Conservation (phyloP, 2,888 invertebrate species). For the Tubulanus polymorphus region DNA sequence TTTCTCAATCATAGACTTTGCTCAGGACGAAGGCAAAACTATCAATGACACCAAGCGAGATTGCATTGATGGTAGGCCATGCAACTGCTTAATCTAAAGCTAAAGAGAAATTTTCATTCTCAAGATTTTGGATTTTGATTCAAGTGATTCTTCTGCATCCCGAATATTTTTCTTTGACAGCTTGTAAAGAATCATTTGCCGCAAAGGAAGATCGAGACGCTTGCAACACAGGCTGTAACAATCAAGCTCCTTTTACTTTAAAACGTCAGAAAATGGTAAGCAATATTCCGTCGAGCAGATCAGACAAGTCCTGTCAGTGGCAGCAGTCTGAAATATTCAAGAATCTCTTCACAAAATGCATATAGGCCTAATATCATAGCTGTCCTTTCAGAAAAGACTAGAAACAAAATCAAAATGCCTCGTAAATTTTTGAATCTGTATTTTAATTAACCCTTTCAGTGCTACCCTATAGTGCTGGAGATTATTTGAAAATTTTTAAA, state of each 20-base stretch:
- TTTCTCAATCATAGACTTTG: conserved; percentile 41
- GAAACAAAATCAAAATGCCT: too few species aligned
- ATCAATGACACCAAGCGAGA: conserved; percentile 34
- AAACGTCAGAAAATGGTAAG: conserved; percentile 24
- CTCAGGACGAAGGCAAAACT: conserved; percentile 28
- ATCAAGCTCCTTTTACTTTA: conserved; percentile 32
- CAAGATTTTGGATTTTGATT: not conserved
- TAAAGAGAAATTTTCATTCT: not conserved
- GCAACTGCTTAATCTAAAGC: not conserved
- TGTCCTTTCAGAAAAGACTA: too few species aligned
- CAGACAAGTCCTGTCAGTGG: too few species aligned
- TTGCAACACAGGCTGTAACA: conserved; percentile 38
- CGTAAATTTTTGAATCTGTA: too few species aligned
- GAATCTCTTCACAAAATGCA: too few species aligned
- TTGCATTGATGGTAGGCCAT: conserved; percentile 34
- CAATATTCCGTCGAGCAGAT: too few species aligned
- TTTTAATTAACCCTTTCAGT: too few species aligned
- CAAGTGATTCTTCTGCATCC: not conserved
- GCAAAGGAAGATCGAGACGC: conserved; percentile 28
- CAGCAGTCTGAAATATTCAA: too few species aligned
- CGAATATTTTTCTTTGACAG: conserved; percentile 21
- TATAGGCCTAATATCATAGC: too few species aligned
- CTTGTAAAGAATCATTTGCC: conserved; percentile 35
- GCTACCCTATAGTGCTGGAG: too few species aligned
- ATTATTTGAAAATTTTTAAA: too few species aligned